Base-by-base conservation (phyloP, 1,140 invertebrate genomes). In the Helicoverpa zea region DNA sequence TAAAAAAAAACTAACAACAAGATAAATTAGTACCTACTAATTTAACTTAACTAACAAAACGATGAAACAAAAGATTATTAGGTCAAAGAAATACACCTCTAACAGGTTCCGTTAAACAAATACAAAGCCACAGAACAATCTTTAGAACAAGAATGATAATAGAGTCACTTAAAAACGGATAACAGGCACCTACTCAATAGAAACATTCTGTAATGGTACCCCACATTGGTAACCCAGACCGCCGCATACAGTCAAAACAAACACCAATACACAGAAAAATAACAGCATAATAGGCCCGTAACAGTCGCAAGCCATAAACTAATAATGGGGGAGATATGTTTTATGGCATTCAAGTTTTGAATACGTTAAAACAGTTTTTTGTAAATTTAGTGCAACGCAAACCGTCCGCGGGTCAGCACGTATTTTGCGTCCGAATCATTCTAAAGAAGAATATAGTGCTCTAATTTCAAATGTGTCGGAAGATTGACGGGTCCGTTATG, bases 241-340 rank as follows among this genome's bases (percentile, higher is more conserved):
- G 91, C 92, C 90, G 35, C 35, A 94, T 88, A 94, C 93, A 92
- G 91, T 89, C 89, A 93, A 94, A 94, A 95, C 92, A 95, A 94
- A 94, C 89, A 90, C 72, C 80, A 87, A 89, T 87, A 89, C 91
- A 92, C 87, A 94, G 88, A 93, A 90, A 92, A 91, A 93, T 89
- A 93, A 88, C 86, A 87, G 84, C 88, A 95, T 94, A 95, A 95
- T 94, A 92, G 92, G 87, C 86, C 87, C 81, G 88, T 88, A 93
- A 93, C 90, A 94, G 93, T 94, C 93, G 90, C 92, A 91, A 90
- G 81, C 90, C 91, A 92, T 93, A 94, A 94, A 94, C 92, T 95
- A 95, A 95, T 95, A 95, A 95, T 95, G 91, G 94, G 94, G 94
- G 92, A 95, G 92, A 94, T 94, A 93, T 95, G 92, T 94, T 95